Evolutionary conservation across 92 coral and sea anemone species (phyloP).

Genomic region (Umimayanthus chanpuru): DNA sequence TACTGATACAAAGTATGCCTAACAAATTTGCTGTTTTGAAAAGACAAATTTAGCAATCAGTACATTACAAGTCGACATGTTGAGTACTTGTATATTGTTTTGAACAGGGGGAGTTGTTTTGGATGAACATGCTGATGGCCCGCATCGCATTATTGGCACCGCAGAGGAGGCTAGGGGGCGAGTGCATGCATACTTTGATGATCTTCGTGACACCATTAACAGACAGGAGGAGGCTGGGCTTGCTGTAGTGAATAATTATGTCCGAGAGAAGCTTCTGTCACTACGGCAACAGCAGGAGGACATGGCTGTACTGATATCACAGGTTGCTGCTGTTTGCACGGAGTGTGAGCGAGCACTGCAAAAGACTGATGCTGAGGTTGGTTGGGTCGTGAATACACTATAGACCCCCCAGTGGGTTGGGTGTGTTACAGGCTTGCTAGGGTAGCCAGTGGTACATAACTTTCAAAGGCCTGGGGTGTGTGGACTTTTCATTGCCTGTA

Average conservation of each 20-base stretch:
- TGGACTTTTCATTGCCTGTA: too few species aligned
- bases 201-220: slow-evolving; percentile 94
- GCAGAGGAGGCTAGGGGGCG: slow-evolving; percentile 90
- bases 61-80: neutral
- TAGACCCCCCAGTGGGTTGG: neutral
- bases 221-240: slow-evolving; percentile 99
- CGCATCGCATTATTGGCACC: slow-evolving; percentile 73
- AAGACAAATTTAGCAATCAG: too few species aligned
- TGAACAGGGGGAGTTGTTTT: slow-evolving; percentile 74
- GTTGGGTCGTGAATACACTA: neutral
- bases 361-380: slow-evolving; percentile 94
- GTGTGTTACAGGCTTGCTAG: neutral
- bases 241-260: slow-evolving; percentile 91
- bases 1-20: too few species aligned
- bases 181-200: slow-evolving; percentile 95
- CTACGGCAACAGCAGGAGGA: slow-evolving; percentile 98
- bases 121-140: slow-evolving; percentile 65
- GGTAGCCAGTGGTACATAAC: neutral
- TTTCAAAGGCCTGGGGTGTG: too few species aligned
- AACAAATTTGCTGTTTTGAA: too few species aligned
- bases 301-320: slow-evolving; percentile 94
- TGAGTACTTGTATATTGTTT: neutral
- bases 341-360: slow-evolving; percentile 95
- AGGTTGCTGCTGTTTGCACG: slow-evolving; percentile 86
- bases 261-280: slow-evolving; percentile 91